Percentiles rank a stretch among this genome's conserved stretches.
phyloP scores from a whole-genome alignment of 2,888 invertebrate species.

The Linnaemya vulpina region DNA sequence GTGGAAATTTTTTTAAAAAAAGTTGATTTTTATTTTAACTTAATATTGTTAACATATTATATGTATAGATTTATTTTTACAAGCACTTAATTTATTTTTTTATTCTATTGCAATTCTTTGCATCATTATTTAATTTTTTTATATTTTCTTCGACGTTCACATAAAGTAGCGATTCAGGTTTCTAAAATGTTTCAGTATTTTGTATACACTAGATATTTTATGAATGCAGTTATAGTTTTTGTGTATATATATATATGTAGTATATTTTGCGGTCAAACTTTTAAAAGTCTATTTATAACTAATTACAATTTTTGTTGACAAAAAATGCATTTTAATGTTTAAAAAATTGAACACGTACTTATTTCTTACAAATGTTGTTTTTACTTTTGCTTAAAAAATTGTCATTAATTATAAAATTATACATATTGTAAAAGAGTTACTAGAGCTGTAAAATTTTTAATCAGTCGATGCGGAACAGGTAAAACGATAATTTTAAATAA shows the following conservation, averaged over 20 bases:
- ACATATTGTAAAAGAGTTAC: constrained; percentile 18
- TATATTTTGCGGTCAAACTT: background rate
- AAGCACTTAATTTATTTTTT: constrained; percentile 59
- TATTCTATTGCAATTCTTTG: constrained; percentile 43
- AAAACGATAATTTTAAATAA: background rate
- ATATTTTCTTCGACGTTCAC: constrained; percentile 49
- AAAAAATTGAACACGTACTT: constrained; percentile 68
- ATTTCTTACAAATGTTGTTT: constrained; percentile 53
- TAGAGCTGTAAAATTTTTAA: constrained; percentile 10
- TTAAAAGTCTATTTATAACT: constrained; percentile 55
- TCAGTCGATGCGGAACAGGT: background rate
- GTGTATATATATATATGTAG: background rate
- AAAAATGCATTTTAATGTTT: constrained; percentile 39
- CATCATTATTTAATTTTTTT: constrained; percentile 34
- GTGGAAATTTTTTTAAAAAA: constrained; percentile 56
- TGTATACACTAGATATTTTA: background rate
- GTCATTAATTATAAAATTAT: constrained; percentile 52
- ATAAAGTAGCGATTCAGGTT: constrained; percentile 48
- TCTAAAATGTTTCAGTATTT: constrained; percentile 16
- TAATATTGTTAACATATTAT: constrained; percentile 56
- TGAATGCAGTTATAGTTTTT: background rate
- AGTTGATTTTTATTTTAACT: constrained; percentile 62
- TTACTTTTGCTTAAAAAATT: constrained; percentile 49
- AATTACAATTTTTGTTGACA: constrained; percentile 55
- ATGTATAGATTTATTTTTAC: constrained; percentile 56